Evolutionary conservation across 2,797 vertebrate genomes (phyloP).

Genomic region (Gymnoscopelus microlampas): DNA sequence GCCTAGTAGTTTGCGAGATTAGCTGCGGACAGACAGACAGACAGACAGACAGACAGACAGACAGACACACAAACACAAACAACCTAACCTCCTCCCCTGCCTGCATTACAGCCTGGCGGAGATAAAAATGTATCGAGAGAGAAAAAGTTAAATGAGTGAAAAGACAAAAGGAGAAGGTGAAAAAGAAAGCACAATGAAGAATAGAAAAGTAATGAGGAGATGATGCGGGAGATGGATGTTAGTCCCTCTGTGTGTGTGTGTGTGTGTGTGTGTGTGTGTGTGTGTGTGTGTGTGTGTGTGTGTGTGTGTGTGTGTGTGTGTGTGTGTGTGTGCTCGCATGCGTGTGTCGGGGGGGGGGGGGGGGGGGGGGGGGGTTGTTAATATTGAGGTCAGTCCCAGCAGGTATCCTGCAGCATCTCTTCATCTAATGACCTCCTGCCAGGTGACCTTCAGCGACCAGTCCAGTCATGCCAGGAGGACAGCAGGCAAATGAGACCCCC

Average conservation of each 20-base stretch:
- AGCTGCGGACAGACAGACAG: neutral
- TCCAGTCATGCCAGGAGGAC: slow-evolving; percentile 3
- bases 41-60: neutral
- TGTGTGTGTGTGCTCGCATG: too few relatives aligned
- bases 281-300: neutral
- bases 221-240: neutral
- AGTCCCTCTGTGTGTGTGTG: neutral
- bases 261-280: neutral
- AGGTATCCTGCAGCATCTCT: neutral
- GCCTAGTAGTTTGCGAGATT: too few relatives aligned
- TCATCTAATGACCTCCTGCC: slow-evolving; percentile 7
- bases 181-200: slow-evolving; percentile 2
- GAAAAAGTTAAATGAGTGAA: neutral
- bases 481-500: neutral
- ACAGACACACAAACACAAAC: neutral
- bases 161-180: neutral
- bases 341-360: neutral
- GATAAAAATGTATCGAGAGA: neutral
- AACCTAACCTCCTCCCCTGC: too few relatives aligned
- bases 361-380: neutral
- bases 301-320: too few relatives aligned
- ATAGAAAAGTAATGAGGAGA: neutral
- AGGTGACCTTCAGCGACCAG: slow-evolving; percentile 14
- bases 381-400: neutral
- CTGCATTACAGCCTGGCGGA: too few relatives aligned